Percentiles rank a stretch among this genome's conserved stretches.
These are phyloP conservation scores for Entosphenus tridentatus DNA, from an alignment of 2,113 vertebrate genomes.

Conservation along the genomic window DNA sequence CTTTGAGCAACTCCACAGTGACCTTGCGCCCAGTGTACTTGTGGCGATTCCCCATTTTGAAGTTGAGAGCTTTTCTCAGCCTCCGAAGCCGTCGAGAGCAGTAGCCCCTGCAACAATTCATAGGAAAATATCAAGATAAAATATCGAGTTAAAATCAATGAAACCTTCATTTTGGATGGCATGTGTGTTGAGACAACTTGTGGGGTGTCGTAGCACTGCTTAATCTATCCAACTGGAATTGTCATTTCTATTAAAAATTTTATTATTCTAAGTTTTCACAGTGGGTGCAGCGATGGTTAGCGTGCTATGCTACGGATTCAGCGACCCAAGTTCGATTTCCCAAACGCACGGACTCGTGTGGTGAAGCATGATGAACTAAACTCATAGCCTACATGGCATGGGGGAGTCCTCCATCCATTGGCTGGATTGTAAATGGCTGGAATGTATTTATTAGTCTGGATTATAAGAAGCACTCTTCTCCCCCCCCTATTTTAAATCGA, in stretches of 20 bases:
- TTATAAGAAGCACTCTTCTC: too few relatives aligned
- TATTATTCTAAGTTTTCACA: not conserved
- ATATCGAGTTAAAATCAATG: not conserved
- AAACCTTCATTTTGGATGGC: not conserved
- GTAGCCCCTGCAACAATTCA: conserved; percentile 40
- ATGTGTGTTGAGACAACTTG: not conserved
- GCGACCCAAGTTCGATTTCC: too few relatives aligned
- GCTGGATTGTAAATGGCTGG: too few relatives aligned
- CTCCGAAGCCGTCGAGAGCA: conserved; percentile 72
- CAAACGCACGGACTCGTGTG: too few relatives aligned
- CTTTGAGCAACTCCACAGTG: conserved; percentile 64
- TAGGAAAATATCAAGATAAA: not conserved
- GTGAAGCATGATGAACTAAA: too few relatives aligned
- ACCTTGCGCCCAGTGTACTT: conserved; percentile 89
- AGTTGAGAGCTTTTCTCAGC: conserved; percentile 76
- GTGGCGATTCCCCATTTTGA: conserved; percentile 91
- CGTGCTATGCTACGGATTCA: too few relatives aligned
- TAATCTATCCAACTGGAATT: not conserved
- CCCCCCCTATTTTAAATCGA: too few relatives aligned
- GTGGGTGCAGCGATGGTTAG: not conserved
- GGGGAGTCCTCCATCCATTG: too few relatives aligned
- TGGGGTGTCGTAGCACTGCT: not conserved
- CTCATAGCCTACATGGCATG: too few relatives aligned
- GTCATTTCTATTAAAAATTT: not conserved
- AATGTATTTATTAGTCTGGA: too few relatives aligned